Evolutionary conservation across 2,797 vertebrate genomes (phyloP).

Genomic region (Anabacerthia variegaticeps): DNA sequence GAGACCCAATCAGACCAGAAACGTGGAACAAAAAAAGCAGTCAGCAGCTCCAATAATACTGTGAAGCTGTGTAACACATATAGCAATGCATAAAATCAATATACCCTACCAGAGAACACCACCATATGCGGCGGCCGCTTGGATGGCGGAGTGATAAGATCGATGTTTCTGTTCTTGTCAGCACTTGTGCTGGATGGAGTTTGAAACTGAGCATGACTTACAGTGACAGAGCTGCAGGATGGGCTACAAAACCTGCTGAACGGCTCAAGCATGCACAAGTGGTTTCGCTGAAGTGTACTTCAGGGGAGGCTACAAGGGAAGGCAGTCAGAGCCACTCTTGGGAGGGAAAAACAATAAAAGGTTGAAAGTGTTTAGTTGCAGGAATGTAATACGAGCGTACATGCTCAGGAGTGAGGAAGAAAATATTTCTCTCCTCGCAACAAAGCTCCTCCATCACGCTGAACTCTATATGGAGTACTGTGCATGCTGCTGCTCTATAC

Average conservation of each 20-base stretch:
- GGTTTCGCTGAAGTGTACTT: not conserved
- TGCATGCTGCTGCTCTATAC: not conserved
- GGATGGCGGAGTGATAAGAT: not conserved
- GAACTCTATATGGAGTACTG: fast-evolving
- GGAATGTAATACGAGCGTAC: not conserved
- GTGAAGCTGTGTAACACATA: not conserved
- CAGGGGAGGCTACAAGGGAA: not conserved
- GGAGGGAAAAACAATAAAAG: not conserved
- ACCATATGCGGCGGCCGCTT: not conserved
- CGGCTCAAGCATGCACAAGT: not conserved
- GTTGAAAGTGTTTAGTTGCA: not conserved
- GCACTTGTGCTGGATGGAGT: not conserved
- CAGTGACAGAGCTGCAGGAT: not conserved
- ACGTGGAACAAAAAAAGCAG: not conserved
- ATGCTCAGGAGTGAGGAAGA: not conserved
- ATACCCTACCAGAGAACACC: not conserved
- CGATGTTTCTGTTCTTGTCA: conserved; percentile 24
- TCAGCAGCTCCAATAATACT: not conserved
- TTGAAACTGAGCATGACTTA: not conserved
- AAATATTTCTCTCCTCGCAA: not conserved
- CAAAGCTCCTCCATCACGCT: not conserved
- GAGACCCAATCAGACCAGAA: not conserved
- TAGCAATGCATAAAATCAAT: conserved; percentile 11
- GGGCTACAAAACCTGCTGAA: not conserved
- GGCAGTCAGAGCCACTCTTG: not conserved